Percentiles rank a stretch among this genome's conserved stretches.
These are phyloP conservation scores for Phylloscopus trochiloides DNA, from an alignment of 2,113 vertebrate genomes.

Conservation along the genomic window DNA sequence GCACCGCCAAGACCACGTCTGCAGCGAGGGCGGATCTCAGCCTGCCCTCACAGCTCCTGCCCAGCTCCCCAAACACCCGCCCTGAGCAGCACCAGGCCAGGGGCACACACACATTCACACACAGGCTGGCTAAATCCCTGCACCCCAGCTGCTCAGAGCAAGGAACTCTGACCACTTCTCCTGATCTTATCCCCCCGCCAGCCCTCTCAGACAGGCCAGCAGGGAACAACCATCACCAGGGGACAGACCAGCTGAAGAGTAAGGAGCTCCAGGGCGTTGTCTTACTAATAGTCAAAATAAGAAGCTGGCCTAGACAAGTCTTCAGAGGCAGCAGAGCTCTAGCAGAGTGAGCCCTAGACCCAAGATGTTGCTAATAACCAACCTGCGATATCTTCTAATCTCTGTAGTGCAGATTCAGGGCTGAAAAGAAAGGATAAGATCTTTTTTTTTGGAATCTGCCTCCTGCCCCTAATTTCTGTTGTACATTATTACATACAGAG, in stretches of 20 bases:
- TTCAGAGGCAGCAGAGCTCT: neutral
- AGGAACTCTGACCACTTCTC: neutral
- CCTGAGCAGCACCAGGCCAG: neutral
- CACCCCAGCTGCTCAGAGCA: neutral
- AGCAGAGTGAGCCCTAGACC: neutral
- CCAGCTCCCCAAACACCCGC: neutral
- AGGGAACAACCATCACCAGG: neutral
- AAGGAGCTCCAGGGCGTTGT: conserved; percentile 6
- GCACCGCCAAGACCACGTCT: conserved; percentile 15
- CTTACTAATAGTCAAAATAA: conserved; percentile 30
- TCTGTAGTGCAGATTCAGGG: neutral
- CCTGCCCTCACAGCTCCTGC: conserved; percentile 43
- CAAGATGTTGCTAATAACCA: neutral
- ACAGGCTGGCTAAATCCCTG: neutral
- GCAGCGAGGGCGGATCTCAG: conserved; percentile 17
- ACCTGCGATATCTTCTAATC: neutral
- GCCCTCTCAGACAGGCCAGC: neutral
- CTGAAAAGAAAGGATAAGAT: conserved; percentile 14
- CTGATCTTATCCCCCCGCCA: fast-evolving
- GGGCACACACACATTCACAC: fast-evolving
- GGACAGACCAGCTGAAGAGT: neutral
- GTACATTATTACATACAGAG: neutral
- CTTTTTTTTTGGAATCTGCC: neutral
- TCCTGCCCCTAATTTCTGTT: conserved; percentile 10
- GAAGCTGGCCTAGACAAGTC: conserved; percentile 57